Conservation (phyloP, 2,888 invertebrate genomes). For the Bursaphelenchus okinawaensis region DNA sequence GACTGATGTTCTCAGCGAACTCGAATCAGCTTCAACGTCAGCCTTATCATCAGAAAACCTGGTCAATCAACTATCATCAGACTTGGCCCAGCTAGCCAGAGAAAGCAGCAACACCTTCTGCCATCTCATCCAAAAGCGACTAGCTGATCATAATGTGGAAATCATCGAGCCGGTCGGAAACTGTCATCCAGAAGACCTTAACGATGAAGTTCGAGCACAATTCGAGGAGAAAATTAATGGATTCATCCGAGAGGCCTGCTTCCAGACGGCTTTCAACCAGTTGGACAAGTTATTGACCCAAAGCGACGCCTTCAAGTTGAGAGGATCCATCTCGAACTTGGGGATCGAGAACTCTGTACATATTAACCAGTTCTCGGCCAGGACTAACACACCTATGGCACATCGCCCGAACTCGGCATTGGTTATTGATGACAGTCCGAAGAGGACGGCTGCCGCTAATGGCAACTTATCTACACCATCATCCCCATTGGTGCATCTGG, state of each 20-base stretch:
- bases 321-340: constrained; percentile 17
- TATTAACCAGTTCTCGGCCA: constrained; percentile 3
- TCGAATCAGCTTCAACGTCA: not conserved
- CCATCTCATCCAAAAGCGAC: constrained; percentile 4
- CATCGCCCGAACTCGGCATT: constrained; percentile 22
- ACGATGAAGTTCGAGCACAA: not conserved
- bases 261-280: constrained; percentile 4
- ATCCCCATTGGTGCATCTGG: constrained; percentile 20
- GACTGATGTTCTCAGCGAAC: constrained; percentile 23
- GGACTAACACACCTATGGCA: constrained; percentile 7
- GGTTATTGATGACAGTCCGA: constrained; percentile 7
- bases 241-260: constrained; percentile 11
- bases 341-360: constrained; percentile 20
- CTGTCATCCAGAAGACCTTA: constrained; percentile 11
- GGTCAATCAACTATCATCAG: constrained; percentile 14
- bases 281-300: constrained; percentile 15
- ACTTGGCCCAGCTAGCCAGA: constrained; percentile 2
- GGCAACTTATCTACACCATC: not conserved
- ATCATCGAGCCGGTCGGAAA: constrained; percentile 8
- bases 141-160: constrained; percentile 21
- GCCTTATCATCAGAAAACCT: constrained; percentile 11
- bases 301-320: constrained; percentile 13
- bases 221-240: constrained; percentile 8
- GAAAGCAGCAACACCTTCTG: constrained; percentile 13
- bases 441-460: not conserved